Conservation (phyloP, 2,888 invertebrate species). For the Eurytoma californica region DNA sequence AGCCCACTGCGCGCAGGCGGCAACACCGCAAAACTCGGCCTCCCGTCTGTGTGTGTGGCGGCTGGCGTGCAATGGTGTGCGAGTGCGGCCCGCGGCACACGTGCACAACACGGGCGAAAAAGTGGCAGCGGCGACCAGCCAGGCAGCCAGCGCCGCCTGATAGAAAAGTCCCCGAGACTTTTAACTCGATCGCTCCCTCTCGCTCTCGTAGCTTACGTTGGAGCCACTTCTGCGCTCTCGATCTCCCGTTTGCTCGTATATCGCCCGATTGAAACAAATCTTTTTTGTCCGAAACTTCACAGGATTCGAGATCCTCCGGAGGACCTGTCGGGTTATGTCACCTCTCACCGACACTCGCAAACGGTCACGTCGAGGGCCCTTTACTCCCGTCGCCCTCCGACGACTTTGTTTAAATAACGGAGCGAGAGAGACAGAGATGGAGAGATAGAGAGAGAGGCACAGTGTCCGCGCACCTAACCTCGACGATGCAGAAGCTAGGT, state of each 20-base stretch:
- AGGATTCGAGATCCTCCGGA: background rate
- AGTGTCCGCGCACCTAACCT: background rate
- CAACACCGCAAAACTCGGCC: slow-evolving; percentile 39
- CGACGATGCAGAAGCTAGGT: background rate
- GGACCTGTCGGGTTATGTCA: background rate
- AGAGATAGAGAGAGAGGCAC: background rate
- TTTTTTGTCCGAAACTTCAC: background rate
- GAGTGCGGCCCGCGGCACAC: slow-evolving; percentile 31
- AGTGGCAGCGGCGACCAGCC: background rate
- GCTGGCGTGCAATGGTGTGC: background rate
- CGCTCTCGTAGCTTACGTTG: background rate
- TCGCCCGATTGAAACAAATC: background rate
- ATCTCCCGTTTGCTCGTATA: background rate
- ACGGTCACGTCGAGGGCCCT: background rate
- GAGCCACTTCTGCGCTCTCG: background rate
- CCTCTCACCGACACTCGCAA: slow-evolving; percentile 4
- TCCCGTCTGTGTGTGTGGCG: background rate
- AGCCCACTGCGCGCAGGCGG: slow-evolving; percentile 47
- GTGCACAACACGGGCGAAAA: slow-evolving; percentile 34
- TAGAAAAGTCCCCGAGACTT: slow-evolving; percentile 31
- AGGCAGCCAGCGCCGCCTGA: slow-evolving; percentile 11
- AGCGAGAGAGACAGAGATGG: background rate
- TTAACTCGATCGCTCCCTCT: slow-evolving; percentile 17
- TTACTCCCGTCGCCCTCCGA: background rate
- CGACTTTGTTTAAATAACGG: background rate